Evolutionary conservation across 2,797 vertebrate genomes (phyloP).

Genomic region (Lepilemur septentrionalis): DNA sequence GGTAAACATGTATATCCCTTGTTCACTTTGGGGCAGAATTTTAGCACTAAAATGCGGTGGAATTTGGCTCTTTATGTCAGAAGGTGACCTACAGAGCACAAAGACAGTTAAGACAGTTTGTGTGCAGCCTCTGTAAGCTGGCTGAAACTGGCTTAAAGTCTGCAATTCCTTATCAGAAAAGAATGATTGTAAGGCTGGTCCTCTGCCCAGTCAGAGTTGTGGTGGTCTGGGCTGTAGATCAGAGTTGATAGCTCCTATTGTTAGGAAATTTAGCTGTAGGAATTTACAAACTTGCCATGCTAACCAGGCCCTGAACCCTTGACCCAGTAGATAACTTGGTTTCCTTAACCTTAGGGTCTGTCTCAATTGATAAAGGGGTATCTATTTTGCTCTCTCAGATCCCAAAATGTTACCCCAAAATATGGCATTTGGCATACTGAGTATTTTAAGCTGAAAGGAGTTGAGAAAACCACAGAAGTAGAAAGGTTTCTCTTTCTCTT

Average conservation of each 20-base stretch:
- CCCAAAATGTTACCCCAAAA: background rate
- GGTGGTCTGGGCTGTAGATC: too few relatives aligned
- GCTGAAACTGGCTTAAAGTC: too few relatives aligned
- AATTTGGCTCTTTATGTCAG: too few relatives aligned
- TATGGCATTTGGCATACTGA: background rate
- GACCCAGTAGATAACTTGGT: background rate
- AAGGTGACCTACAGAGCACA: too few relatives aligned
- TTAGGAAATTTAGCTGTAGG: background rate
- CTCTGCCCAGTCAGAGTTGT: too few relatives aligned
- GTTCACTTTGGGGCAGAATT: too few relatives aligned
- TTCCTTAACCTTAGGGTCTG: background rate
- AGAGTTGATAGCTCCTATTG: background rate
- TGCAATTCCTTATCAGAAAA: too few relatives aligned
- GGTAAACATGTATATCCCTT: too few relatives aligned
- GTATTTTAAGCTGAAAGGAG: background rate
- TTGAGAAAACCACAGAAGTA: background rate
- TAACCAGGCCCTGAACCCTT: background rate
- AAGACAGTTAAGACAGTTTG: too few relatives aligned
- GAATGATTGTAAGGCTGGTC: too few relatives aligned
- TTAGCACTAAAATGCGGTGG: too few relatives aligned
- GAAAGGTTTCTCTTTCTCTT: background rate
- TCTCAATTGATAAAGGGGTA: background rate
- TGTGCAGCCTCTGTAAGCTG: too few relatives aligned
- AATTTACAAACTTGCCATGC: background rate
- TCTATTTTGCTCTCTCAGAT: background rate